These are phyloP conservation scores for Euphydryas editha DNA, from an alignment of 2,888 invertebrate genomes.

Conservation along the genomic window DNA sequence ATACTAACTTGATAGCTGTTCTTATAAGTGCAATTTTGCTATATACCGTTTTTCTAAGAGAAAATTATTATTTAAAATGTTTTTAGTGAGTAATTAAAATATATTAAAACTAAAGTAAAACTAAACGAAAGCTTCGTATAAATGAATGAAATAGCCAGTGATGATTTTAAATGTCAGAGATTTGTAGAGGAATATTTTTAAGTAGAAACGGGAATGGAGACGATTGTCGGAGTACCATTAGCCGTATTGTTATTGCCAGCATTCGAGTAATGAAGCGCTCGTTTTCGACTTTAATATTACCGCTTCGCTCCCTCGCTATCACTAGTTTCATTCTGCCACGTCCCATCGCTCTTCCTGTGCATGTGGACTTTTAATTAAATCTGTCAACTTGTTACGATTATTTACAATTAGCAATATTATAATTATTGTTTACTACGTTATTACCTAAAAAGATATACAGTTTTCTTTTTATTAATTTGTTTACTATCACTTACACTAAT, in stretches of 20 bases:
- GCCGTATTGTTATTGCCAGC: constrained; percentile 80
- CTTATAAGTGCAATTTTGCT: constrained; percentile 19
- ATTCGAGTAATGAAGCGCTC: constrained; percentile 80
- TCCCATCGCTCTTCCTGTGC: constrained; percentile 60
- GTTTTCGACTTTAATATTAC: constrained; percentile 79
- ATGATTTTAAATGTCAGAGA: constrained; percentile 50
- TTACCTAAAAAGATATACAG: no score
- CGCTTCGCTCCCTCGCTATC: constrained; percentile 71
- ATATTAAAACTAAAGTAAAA: neutral
- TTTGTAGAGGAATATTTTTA: constrained; percentile 67
- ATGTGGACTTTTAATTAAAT: constrained; percentile 68
- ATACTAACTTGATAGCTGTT: constrained; percentile 38
- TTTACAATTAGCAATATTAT: neutral
- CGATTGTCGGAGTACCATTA: constrained; percentile 75
- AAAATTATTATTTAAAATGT: neutral
- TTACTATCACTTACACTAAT: no score
- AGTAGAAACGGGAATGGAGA: constrained; percentile 69
- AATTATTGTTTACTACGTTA: neutral
- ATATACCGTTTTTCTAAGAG: neutral
- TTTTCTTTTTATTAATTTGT: no score
- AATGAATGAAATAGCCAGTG: constrained; percentile 36
- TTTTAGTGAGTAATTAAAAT: neutral
- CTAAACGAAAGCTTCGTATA: constrained; percentile 7
- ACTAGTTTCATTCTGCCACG: constrained; percentile 71
- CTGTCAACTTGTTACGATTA: constrained; percentile 53